Conservation (phyloP, 1,140 invertebrate genomes). For the Drosophila sturtevanti region DNA sequence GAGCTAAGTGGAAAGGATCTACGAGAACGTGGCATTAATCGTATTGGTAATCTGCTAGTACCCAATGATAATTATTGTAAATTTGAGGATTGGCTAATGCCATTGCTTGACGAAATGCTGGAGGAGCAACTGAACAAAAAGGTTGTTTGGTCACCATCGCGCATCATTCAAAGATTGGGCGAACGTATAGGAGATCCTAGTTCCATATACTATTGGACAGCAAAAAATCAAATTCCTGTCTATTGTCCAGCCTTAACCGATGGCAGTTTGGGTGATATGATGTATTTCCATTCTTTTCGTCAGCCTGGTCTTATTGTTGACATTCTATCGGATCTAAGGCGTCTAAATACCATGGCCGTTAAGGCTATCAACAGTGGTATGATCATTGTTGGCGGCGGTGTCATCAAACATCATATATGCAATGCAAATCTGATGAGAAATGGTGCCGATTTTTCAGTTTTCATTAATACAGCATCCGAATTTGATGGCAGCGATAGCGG, state of each 20-base stretch:
- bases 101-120: slow-evolving; percentile 95
- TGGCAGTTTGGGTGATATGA: slow-evolving; percentile 99
- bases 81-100: slow-evolving; percentile 99
- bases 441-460: slow-evolving; percentile 98
- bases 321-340: slow-evolving; percentile 95
- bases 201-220: slow-evolving; percentile 99
- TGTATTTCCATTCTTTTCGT: slow-evolving; percentile 98
- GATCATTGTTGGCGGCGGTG: slow-evolving; percentile 97
- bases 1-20: slow-evolving; percentile 90
- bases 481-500: slow-evolving; percentile 99
- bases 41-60: slow-evolving; percentile 98
- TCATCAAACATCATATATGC: slow-evolving; percentile 99
- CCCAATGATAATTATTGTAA: slow-evolving; percentile 99
- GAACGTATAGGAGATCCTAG: slow-evolving; percentile 94
- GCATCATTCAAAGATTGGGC: slow-evolving; percentile 92
- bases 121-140: slow-evolving; percentile 91
- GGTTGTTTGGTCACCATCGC: slow-evolving; percentile 96
- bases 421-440: slow-evolving; percentile 99
- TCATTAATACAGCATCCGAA: slow-evolving; percentile 98
- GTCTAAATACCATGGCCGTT: slow-evolving; percentile 97
- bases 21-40: slow-evolving; percentile 95
- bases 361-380: slow-evolving; percentile 97
- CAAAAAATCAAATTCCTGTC: slow-evolving; percentile 98
- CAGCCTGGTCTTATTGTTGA: slow-evolving; percentile 96
- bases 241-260: slow-evolving; percentile 99